Evolutionary conservation across 2,113 vertebrate species (phyloP).

Genomic region (Hipposideros armiger): DNA sequence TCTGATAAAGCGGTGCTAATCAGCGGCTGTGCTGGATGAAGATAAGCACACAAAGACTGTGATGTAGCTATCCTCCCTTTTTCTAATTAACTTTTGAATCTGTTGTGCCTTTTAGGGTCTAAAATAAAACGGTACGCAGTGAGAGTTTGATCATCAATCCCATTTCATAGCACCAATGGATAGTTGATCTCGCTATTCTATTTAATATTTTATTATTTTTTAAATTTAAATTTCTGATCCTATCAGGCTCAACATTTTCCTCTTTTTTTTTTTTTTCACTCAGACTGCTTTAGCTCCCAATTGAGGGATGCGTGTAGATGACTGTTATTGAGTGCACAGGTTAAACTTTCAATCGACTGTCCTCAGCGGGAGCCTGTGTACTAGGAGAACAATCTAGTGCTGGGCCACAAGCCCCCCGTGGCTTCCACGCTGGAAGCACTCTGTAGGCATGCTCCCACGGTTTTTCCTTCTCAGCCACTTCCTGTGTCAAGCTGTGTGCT

Average conservation of each 20-base stretch:
- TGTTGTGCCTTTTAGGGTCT: slow-evolving; percentile 21
- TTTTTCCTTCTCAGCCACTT: not conserved
- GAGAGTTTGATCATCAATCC: not conserved
- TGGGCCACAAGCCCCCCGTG: not conserved
- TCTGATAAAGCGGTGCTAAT: slow-evolving; percentile 56
- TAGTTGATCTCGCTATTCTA: not conserved
- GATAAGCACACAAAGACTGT: slow-evolving; percentile 50
- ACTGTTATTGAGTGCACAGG: not conserved
- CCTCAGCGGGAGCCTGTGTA: not conserved
- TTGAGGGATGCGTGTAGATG: not conserved
- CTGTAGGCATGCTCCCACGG: accelerated
- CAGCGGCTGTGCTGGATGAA: not conserved
- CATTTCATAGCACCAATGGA: not conserved
- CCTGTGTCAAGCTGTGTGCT: not conserved
- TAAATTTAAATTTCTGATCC: not conserved
- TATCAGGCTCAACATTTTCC: not conserved
- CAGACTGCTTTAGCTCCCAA: not conserved
- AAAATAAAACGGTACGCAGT: slow-evolving; percentile 24
- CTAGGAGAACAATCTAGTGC: not conserved
- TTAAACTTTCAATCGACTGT: not conserved
- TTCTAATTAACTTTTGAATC: slow-evolving; percentile 58
- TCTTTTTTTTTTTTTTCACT: not conserved
- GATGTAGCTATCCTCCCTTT: slow-evolving; percentile 4
- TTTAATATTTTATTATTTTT: slow-evolving; percentile 3
- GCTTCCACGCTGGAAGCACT: not conserved